Base-by-base conservation (phyloP, 2,888 invertebrate genomes). In the Eupeodes luniger region DNA sequence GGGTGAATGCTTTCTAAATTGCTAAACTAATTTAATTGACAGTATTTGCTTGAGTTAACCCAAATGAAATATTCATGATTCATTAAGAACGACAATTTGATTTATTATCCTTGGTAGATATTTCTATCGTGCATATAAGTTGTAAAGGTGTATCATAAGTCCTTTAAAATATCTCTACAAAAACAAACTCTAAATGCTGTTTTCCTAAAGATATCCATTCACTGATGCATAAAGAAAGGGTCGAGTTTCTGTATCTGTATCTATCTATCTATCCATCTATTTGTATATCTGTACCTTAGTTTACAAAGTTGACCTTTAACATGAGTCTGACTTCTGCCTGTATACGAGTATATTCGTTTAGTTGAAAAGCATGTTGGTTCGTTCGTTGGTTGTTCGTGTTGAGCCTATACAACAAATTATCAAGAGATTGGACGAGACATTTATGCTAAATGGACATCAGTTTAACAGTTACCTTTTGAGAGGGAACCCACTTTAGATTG, bases 41-140 rank as follows among this genome's bases (percentile, higher is more conserved):
- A 81, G 55, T 57, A 51, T 67, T 62, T 55, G 66, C 44, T 70
- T 64, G 82, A 70, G 64, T 74, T 72, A 72, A 72, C 51, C 64
- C 66, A 64, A 75, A 76, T 77, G 53, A 59, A 67, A 77, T 77
- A 81, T 85, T 85, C 85, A 85, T 77, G 85, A 77, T 70, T 77
- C 81, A 81, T 85, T 66, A 64, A 53, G 51, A 66, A 66, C 64
- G 76, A 59, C 70, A 53, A 72, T 36, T 66, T 77, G 72, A 81
- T 66, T 85, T 72, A 70, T 72, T 47, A 66, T 66, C 81, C 64
- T 64, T 72, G 19, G 40, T 53, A 44, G 57, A 6, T 47, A 59
- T 27, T 72, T 44, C 47, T 59, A 57, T 72, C 59, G 72, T 72
- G 55, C 10, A 47, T 12, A 47, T 16, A 27, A n/a, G 51, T 36